phyloP scores from a whole-genome alignment of 1,140 invertebrate species.

The Drosophila ficusphila region DNA sequence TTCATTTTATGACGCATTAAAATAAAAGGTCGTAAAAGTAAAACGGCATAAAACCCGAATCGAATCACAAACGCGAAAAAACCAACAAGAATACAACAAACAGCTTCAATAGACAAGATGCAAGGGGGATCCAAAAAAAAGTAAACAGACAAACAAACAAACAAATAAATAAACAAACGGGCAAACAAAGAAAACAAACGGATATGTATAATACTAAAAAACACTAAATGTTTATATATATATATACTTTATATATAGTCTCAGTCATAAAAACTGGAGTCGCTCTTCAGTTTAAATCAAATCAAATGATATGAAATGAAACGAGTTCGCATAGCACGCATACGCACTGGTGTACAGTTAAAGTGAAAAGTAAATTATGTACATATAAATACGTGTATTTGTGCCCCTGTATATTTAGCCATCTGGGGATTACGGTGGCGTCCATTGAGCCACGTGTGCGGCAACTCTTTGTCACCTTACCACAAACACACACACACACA shows the following conservation, averaged over 20 bases:
- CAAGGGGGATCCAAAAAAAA: not conserved
- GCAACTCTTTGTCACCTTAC: conserved; percentile 28
- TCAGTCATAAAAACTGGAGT: conserved; percentile 34
- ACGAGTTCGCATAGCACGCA: not conserved
- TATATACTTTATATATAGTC: too few relatives aligned
- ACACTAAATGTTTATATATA: too few relatives aligned
- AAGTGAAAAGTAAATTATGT: conserved; percentile 6
- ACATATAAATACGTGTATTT: conserved; percentile 16
- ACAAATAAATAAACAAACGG: conserved; percentile 9
- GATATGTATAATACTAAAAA: not conserved
- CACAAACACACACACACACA: too few relatives aligned
- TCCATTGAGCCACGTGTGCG: conserved; percentile 34
- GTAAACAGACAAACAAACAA: conserved; percentile 2
- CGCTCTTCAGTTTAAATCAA: conserved; percentile 20
- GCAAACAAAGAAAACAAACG: conserved; percentile 7
- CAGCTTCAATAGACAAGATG: conserved; percentile 33
- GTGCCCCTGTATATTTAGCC: not conserved
- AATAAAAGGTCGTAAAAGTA: conserved; percentile 57
- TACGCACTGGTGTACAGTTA: not conserved
- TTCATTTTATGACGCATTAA: conserved; percentile 74
- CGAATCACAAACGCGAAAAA: not conserved
- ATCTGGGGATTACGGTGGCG: too few relatives aligned
- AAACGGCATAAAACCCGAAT: conserved; percentile 8
- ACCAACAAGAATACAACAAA: not conserved
- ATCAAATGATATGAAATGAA: conserved; percentile 16